A percentile compares a stretch with the other conserved stretches of the same genome.
phyloP scores from a whole-genome alignment of 2,797 vertebrate species.

The Catostomus latipinnis region DNA sequence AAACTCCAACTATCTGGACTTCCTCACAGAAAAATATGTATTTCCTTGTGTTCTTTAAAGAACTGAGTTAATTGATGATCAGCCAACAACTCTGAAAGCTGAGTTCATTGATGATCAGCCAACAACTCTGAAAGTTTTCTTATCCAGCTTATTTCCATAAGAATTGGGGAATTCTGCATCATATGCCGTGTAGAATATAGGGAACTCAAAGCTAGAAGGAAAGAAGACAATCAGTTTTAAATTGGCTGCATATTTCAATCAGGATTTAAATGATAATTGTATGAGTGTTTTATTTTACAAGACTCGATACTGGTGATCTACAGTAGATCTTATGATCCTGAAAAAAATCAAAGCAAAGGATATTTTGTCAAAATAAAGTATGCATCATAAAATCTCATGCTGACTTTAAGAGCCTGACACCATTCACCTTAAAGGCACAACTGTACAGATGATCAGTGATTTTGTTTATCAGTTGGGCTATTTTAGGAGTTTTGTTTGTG shows the following conservation, averaged over 20 bases:
- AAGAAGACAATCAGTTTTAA: slow-evolving; percentile 40
- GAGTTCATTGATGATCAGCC: slow-evolving; percentile 76
- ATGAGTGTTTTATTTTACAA: too few species aligned
- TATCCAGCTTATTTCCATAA: slow-evolving; percentile 61
- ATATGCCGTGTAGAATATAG: slow-evolving; percentile 67
- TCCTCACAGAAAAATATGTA: slow-evolving; percentile 59
- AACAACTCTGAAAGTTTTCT: slow-evolving; percentile 62
- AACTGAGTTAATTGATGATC: slow-evolving; percentile 78
- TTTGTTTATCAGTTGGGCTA: slow-evolving; percentile 30
- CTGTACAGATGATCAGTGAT: slow-evolving; percentile 44
- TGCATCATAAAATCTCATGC: slow-evolving; percentile 40
- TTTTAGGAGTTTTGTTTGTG: slow-evolving; percentile 20
- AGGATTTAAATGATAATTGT: slow-evolving; percentile 3
- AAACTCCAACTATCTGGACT: slow-evolving; percentile 57
- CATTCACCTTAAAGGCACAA: slow-evolving; percentile 41
- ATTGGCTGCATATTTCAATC: neutral
- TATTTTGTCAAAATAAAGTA: slow-evolving; percentile 39
- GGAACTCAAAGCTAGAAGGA: slow-evolving; percentile 56
- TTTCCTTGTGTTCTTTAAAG: slow-evolving; percentile 66
- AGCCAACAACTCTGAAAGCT: slow-evolving; percentile 64
- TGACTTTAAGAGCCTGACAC: slow-evolving; percentile 35
- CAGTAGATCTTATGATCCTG: too few species aligned
- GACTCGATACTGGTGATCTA: too few species aligned
- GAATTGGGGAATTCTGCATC: slow-evolving; percentile 76
- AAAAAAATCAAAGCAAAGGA: neutral